phyloP scores from a whole-genome alignment of 2,113 vertebrate species.

The Actenoides hombroni region DNA sequence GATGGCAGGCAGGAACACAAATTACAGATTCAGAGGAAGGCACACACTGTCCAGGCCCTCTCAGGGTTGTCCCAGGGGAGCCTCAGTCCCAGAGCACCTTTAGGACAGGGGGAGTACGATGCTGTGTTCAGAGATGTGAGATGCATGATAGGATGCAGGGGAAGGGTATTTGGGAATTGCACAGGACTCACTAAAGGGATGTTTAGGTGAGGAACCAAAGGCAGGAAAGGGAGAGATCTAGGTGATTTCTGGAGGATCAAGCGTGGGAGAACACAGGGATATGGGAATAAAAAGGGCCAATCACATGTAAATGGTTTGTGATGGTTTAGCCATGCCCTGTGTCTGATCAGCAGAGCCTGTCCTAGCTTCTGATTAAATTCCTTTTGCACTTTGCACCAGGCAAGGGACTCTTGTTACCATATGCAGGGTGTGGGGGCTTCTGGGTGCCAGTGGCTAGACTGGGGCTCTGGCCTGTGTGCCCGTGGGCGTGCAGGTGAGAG shows the following conservation, averaged over 20 bases:
- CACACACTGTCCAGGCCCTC: neutral
- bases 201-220: neutral
- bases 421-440: neutral
- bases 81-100: neutral
- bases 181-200: too few species aligned
- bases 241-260: neutral
- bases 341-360: neutral
- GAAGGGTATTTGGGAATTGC: neutral
- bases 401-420: fast-evolving
- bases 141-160: neutral
- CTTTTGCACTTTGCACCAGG: neutral
- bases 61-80: neutral
- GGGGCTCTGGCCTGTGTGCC: too few species aligned
- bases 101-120: neutral
- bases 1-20: neutral
- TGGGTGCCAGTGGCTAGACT: neutral
- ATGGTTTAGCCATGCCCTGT: neutral
- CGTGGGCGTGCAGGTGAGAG: fast-evolving
- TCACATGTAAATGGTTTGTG: fast-evolving
- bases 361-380: neutral
- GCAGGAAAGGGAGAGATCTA: neutral
- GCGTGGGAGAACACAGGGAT: neutral
- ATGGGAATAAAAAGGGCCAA: neutral
- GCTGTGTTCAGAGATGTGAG: neutral
- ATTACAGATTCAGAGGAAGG: neutral